Conservation (phyloP, 2,888 invertebrate genomes). For the Leptinotarsa juncta region DNA sequence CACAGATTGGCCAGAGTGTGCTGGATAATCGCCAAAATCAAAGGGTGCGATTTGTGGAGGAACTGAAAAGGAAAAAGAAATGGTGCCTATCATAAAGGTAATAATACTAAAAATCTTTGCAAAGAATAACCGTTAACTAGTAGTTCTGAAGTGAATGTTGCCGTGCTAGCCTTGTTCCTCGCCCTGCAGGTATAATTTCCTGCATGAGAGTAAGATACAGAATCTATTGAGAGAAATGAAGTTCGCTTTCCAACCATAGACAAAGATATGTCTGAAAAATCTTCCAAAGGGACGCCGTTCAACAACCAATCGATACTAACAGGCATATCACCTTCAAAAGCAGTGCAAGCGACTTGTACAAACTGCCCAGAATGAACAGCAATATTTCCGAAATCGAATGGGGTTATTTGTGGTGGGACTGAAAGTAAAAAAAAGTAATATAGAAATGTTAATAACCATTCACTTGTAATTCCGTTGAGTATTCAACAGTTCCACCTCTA, state of each 20-base stretch:
- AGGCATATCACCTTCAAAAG: constrained; percentile 78
- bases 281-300: constrained; percentile 68
- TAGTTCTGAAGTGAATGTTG: constrained; percentile 68
- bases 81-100: background rate
- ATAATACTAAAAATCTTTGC: constrained; percentile 51
- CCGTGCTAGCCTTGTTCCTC: constrained; percentile 68
- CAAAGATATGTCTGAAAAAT: constrained; percentile 50
- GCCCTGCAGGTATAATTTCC: constrained; percentile 72
- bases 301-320: constrained; percentile 76
- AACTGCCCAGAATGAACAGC: constrained; percentile 76
- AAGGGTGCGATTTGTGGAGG: constrained; percentile 55
- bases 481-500: constrained; percentile 56
- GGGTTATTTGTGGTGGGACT: constrained; percentile 55
- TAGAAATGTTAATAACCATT: constrained; percentile 41
- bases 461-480: constrained; percentile 66
- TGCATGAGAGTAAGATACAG: constrained; percentile 68
- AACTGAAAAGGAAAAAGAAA: constrained; percentile 49
- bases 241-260: constrained; percentile 67
- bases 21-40: constrained; percentile 72
- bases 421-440: constrained; percentile 37
- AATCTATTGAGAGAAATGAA: constrained; percentile 73
- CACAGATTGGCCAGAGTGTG: constrained; percentile 77
- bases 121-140: constrained; percentile 57
- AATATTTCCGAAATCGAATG: constrained; percentile 71
- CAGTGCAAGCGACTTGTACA: constrained; percentile 75